Evolutionary conservation across 2,113 vertebrate species (phyloP).

Genomic region (Corydoras maculifer): DNA sequence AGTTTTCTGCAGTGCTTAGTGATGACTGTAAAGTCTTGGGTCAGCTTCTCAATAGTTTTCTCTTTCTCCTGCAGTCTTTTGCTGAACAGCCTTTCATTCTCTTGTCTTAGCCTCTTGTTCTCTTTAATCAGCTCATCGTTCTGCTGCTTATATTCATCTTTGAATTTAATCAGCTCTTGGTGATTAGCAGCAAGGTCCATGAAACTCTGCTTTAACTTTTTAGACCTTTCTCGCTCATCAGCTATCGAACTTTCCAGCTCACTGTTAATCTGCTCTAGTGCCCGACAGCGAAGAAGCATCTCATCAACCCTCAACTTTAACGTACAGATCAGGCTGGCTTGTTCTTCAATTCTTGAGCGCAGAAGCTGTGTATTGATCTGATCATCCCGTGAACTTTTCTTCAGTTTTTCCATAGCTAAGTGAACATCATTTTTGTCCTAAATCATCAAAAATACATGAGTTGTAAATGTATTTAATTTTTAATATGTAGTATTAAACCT

Average conservation of each 20-base stretch:
- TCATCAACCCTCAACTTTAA: conserved; percentile 63
- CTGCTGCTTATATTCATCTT: conserved; percentile 66
- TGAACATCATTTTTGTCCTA: conserved; percentile 55
- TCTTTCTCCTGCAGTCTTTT: conserved; percentile 58
- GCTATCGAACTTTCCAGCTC: conserved; percentile 50
- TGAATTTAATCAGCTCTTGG: conserved; percentile 70
- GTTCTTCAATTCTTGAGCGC: conserved; percentile 68
- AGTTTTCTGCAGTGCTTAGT: conserved; percentile 45
- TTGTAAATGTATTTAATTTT: too few species aligned
- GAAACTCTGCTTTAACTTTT: conserved; percentile 65
- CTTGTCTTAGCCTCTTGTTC: conserved; percentile 60
- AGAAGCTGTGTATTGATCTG: conserved; percentile 57
- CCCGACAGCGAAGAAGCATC: conserved; percentile 51
- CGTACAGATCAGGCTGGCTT: conserved; percentile 69
- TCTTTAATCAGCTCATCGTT: conserved; percentile 64
- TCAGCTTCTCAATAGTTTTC: conserved; percentile 48
- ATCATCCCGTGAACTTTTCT: conserved; percentile 54
- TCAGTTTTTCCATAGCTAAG: conserved; percentile 54
- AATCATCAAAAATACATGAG: neutral
- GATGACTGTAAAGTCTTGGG: conserved; percentile 50
- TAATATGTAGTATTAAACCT: too few species aligned
- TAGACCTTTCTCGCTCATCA: conserved; percentile 45
- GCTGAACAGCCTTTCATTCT: conserved; percentile 64
- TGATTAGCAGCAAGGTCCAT: conserved; percentile 69
- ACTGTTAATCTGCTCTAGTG: conserved; percentile 53